Evolutionary conservation across 2,888 invertebrate species (phyloP), one percentile per base, ranked within the genome.

Genomic region (Bimastos eiseni): DNA sequence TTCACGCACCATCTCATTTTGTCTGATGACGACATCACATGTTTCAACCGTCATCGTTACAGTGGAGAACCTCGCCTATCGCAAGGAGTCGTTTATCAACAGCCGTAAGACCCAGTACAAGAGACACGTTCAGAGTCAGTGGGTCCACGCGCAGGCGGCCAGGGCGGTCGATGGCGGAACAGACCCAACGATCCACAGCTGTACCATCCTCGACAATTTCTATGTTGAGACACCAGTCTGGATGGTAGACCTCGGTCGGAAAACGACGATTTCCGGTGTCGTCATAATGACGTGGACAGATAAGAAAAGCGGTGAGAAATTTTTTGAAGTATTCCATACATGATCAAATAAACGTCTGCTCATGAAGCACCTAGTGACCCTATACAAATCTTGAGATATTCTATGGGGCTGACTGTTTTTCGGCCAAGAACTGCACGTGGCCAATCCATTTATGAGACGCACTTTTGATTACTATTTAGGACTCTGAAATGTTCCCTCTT

Each of bases 1-100:
- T 24, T 55, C 55, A 30, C 21, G 30, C 30, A 55, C 11, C 37
- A n/a, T n/a, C n/a, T n/a, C n/a, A n/a, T n/a, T n/a, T n/a, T 55
- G 30, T 86, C 36, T 3, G 21, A 24, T 34, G 15, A 88, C 36
- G 0, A 19, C 17, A 3, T 13, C 24, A 93, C 8, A 30, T 30
- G n/a, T n/a, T 70, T 70, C 1, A 70, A 49, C 8, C 19, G 13
- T 3, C 34, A 3, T 6, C 36, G 89, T 93, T 93, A 11, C 93
- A 96, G 96, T 96, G 90, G 96, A 96, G 92, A 96, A 96, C 92
- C 93, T 96, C 91, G 96, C 96, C 19, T 96, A 94, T 93, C 94
- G 95, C 91, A 95, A 95, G 90, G 95, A 95, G 89, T 95, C 96
- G 3, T 96, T 96, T 95, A 95, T 96, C 91, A 96, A 96, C 93